Percentiles rank a stretch among this genome's conserved stretches.
Conservation (phyloP, 2,888 invertebrate species). For the Salpingus planirostris region DNA sequence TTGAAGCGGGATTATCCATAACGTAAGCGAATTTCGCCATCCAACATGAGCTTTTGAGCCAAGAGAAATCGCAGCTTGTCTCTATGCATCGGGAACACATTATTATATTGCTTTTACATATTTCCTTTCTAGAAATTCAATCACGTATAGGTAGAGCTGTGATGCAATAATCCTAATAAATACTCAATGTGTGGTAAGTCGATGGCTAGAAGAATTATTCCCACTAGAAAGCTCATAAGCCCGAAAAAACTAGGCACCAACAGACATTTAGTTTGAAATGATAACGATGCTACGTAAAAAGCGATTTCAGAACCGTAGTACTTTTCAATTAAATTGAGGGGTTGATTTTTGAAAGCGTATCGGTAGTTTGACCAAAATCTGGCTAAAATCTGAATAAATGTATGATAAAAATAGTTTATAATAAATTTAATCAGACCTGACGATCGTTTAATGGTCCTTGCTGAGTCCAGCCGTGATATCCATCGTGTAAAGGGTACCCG, state of each 20-base stretch:
- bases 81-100: no score
- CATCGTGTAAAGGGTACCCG: constrained; percentile 36
- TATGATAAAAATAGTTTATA: background rate
- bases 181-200: constrained; percentile 1
- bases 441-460: constrained; percentile 31
- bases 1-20: no score
- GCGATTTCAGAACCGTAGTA: constrained; percentile 50
- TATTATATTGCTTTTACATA: no score
- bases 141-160: no score
- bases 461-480: constrained; percentile 27
- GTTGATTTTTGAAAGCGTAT: constrained; percentile 47
- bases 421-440: constrained; percentile 25
- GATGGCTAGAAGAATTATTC: background rate
- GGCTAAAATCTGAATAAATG: constrained; percentile 18
- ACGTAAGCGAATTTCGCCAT: no score
- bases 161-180: no score
- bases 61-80: no score
- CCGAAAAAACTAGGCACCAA: constrained; percentile 43
- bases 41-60: no score
- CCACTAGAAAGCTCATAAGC: constrained; percentile 18
- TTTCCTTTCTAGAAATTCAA: no score
- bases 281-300: constrained; percentile 49
- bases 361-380: constrained; percentile 19
- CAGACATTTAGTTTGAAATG: constrained; percentile 46
- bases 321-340: constrained; percentile 48